These are phyloP conservation scores for Heliconius sara DNA, from an alignment of 2,888 invertebrate species.

Conservation along the genomic window DNA sequence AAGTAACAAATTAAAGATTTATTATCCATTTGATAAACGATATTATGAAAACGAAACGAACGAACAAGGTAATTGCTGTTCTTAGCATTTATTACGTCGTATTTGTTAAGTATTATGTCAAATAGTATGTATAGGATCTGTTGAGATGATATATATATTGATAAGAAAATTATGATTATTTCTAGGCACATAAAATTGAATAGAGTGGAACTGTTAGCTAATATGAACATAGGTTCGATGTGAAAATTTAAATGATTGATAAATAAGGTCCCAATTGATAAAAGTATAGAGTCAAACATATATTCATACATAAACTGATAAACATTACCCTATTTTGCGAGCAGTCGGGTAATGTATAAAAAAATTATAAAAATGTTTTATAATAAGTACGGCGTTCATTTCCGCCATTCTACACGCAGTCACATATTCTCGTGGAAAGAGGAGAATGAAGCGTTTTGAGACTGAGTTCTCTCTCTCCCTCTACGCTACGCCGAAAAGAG, in stretches of 20 bases:
- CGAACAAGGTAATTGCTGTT: neutral
- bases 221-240: neutral
- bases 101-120: slow-evolving; percentile 8
- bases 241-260: no score
- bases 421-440: neutral
- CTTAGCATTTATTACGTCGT: slow-evolving; percentile 6
- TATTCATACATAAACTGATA: no score
- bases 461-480: neutral
- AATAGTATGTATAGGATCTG: neutral
- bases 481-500: no score
- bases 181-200: neutral
- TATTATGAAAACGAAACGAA: neutral
- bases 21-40: neutral
- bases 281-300: no score
- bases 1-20: neutral
- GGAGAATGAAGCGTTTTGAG: neutral
- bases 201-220: neutral
- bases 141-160: neutral
- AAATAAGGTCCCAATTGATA: no score
- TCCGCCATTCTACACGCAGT: neutral
- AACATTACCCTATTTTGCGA: no score
- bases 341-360: no score
- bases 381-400: neutral
- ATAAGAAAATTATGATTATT: neutral
- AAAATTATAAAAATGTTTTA: no score